Evolutionary conservation across 2,888 invertebrate genomes (phyloP), one percentile per base, ranked within the genome.

Genomic region (Patella caerulea): DNA sequence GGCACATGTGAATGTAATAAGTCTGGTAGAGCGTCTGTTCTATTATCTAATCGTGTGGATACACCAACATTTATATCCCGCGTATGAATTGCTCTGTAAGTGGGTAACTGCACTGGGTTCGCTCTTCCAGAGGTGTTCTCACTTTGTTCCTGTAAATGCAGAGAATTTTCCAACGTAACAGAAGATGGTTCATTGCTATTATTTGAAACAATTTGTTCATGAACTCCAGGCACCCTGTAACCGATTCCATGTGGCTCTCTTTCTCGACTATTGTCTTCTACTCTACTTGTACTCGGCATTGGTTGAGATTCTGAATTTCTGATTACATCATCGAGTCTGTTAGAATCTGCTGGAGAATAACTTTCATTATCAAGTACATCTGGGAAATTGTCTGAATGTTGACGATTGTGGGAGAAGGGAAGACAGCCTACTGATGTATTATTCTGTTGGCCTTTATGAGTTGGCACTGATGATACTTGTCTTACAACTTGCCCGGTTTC

Each of bases 1-100:
- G 75, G 69, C 77, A 86, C 83, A 78, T 89, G 89, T 7, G 89
- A 88, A 79, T 89, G 86, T 15, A 90, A 81, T 24, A 90, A 83
- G 76, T 90, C 90, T 14, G 90, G 90, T 24, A 90, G 81, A 12
- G 87, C 84, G 56, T 86, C 86, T 1, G 78, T 56, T 19, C 82
- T 78, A 15, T 81, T 75, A 34, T 83, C 85, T 12, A 74, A 54
- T 55, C 80, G 45, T 17, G 79, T 71, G 55, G 83, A 78, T 59
- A 82, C 80, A 56, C 86, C 86, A 53, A 83, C 78, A 77, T 82
- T 84, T 11, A 86, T 77, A 73, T 86, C 84, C 71, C 84, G 81
- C 71, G 85, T 84, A 76, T 82, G 82, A 76, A 87, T 83, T 55
- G 80, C 83, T 69, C 83, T 74, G 71, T 81, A 75, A 24, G 75